A percentile compares a stretch with the other conserved stretches of the same genome.
phyloP scores from a whole-genome alignment of 2,888 invertebrate species.

The Deladenus siricidicola region DNA sequence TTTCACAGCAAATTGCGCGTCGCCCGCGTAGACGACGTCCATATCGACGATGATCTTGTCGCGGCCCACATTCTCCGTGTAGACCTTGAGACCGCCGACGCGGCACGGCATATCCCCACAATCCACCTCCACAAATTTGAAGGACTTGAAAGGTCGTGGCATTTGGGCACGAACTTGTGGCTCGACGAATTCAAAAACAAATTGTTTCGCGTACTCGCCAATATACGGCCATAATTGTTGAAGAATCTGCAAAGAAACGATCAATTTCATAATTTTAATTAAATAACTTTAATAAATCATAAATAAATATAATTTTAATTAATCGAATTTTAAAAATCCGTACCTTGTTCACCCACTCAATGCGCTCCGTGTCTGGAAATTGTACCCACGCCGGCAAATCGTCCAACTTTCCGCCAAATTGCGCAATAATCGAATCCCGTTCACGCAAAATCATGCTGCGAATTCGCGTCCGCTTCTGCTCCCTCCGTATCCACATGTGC shows the following conservation, averaged over 20 bases:
- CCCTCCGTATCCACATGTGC: conserved; percentile 48
- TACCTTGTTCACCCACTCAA: conserved; percentile 54
- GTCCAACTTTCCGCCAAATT: conserved; percentile 31
- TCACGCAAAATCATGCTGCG: conserved; percentile 35
- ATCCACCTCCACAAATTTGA: conserved; percentile 86
- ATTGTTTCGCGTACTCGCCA: conserved; percentile 74
- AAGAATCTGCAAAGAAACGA: conserved; percentile 11
- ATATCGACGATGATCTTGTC: conserved; percentile 90
- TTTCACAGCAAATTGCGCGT: conserved; percentile 85
- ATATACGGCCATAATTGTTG: conserved; percentile 77
- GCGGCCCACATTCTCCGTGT: conserved; percentile 77
- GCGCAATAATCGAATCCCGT: conserved; percentile 41
- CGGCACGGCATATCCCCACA: conserved; percentile 64
- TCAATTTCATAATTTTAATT: no score
- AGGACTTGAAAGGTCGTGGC: conserved; percentile 73
- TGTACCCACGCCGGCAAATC: conserved; percentile 54
- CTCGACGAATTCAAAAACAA: conserved; percentile 78
- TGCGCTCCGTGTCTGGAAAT: conserved; percentile 54
- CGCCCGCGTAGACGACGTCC: conserved; percentile 90
- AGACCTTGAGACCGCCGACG: conserved; percentile 62
- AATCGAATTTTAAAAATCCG: no score
- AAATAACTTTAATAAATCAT: no score
- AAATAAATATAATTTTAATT: conserved; percentile 6
- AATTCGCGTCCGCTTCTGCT: conserved; percentile 27
- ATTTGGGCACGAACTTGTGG: conserved; percentile 69